Evolutionary conservation across 2,797 vertebrate species (phyloP).

Genomic region (Naso thynnoides): DNA sequence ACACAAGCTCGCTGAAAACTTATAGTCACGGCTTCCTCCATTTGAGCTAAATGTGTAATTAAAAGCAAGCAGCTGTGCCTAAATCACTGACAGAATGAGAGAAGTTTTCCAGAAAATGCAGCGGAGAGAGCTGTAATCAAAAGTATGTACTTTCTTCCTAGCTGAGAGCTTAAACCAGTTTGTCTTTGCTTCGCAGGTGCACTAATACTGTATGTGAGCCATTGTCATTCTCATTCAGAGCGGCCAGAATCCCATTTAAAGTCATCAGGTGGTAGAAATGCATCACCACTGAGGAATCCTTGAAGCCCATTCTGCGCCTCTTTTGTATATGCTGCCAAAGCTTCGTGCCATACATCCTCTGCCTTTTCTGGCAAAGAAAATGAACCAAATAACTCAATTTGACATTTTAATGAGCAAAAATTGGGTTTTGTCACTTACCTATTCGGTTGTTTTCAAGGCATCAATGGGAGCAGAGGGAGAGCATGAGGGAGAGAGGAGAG

Average conservation of each 20-base stretch:
- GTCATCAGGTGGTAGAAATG: constrained; percentile 28
- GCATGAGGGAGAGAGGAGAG: constrained; percentile 26
- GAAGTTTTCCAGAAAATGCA: constrained; percentile 15
- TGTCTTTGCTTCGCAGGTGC: constrained; percentile 13
- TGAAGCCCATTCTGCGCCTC: constrained; percentile 20
- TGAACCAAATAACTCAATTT: constrained; percentile 65
- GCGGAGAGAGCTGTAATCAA: constrained; percentile 20
- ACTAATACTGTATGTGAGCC: constrained; percentile 9
- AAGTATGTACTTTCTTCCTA: constrained; percentile 4
- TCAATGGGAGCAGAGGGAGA: constrained; percentile 18
- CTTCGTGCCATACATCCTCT: background rate
- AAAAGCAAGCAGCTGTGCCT: constrained; percentile 41
- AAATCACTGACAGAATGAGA: constrained; percentile 33
- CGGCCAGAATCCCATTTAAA: constrained; percentile 52
- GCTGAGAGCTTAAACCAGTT: constrained; percentile 1
- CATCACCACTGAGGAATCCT: constrained; percentile 26
- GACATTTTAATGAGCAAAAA: constrained; percentile 58
- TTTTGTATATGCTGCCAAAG: constrained; percentile 35
- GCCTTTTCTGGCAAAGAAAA: constrained; percentile 39
- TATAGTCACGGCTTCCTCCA: constrained; percentile 25
- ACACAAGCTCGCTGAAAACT: constrained; percentile 20
- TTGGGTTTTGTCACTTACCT: constrained; percentile 77
- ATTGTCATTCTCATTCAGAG: constrained; percentile 40
- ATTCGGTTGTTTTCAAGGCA: constrained; percentile 67
- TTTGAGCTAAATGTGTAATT: constrained; percentile 63